Conservation (phyloP, 2,888 invertebrate species). For the Disparrhopalites patrizii region DNA sequence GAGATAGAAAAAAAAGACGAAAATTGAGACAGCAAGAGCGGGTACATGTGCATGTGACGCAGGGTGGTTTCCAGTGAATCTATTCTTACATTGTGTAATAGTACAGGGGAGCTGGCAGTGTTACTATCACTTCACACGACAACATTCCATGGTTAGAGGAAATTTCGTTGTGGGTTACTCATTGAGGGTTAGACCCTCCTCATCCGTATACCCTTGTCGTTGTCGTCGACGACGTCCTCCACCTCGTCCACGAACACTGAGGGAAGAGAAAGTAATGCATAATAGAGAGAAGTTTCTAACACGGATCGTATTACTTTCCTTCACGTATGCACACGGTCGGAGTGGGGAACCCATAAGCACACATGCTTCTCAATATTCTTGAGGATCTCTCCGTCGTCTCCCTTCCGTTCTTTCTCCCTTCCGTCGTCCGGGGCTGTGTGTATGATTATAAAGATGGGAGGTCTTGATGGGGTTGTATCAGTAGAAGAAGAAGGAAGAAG, state of each 20-base stretch:
- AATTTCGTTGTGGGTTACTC: conserved; percentile 12
- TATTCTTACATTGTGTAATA: conserved; percentile 1
- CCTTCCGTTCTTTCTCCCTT: not conserved
- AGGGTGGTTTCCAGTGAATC: not conserved
- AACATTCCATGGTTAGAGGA: conserved; percentile 10
- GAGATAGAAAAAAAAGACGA: not conserved
- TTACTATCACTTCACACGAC: conserved; percentile 6
- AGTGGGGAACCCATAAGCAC: no score
- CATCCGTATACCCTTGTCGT: not conserved
- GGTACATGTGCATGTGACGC: not conserved
- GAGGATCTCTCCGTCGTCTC: not conserved
- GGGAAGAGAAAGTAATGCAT: no score
- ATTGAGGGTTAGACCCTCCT: not conserved
- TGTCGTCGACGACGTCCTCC: not conserved
- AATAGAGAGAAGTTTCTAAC: no score
- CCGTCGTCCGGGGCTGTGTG: no score
- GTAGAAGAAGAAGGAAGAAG: conserved; percentile 16
- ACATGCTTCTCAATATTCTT: not conserved
- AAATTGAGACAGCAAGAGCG: not conserved
- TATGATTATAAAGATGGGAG: not conserved
- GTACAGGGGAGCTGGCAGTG: not conserved
- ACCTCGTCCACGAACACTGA: no score
- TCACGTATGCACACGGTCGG: no score
- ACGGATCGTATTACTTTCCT: no score
- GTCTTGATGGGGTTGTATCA: conserved; percentile 5